These are phyloP conservation scores for Chrysotoxum bicinctum DNA, from an alignment of 2,888 invertebrate genomes.

Conservation along the genomic window DNA sequence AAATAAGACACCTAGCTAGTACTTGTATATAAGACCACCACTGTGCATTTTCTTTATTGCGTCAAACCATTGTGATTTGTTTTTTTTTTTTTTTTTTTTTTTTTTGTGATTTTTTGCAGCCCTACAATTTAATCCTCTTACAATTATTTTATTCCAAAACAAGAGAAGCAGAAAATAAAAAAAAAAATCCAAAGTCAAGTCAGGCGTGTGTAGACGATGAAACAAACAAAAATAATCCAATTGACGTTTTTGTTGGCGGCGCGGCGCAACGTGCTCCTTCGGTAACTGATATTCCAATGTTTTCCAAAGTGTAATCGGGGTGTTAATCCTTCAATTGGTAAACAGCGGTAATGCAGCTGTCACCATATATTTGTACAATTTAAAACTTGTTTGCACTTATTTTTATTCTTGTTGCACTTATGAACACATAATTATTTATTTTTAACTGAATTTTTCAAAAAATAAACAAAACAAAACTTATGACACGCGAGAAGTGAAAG, in stretches of 20 bases:
- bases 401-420: constrained; percentile 1
- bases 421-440: constrained; percentile 13
- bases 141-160: constrained; percentile 37
- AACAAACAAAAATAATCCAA: constrained; percentile 70
- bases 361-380: constrained; percentile 45
- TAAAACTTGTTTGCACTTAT: constrained; percentile 27
- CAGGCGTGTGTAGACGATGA: constrained; percentile 49
- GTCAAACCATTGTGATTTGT: constrained; percentile 43
- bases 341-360: constrained; percentile 64
- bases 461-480: constrained; percentile 15
- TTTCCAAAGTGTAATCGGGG: constrained; percentile 57
- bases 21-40: background rate
- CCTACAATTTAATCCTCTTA: constrained; percentile 63
- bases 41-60: constrained; percentile 63
- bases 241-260: constrained; percentile 24
- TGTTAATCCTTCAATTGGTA: constrained; percentile 60
- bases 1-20: background rate
- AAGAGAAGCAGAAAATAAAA: constrained; percentile 7
- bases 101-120: background rate
- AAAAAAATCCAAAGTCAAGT: constrained; percentile 27
- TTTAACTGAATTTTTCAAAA: constrained; percentile 2
- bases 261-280: constrained; percentile 33
- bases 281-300: constrained; percentile 61
- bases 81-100: background rate
- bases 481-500: constrained; percentile 61